phyloP scores from a whole-genome alignment of 1,140 invertebrate genomes.

The Papilio glaucus region DNA sequence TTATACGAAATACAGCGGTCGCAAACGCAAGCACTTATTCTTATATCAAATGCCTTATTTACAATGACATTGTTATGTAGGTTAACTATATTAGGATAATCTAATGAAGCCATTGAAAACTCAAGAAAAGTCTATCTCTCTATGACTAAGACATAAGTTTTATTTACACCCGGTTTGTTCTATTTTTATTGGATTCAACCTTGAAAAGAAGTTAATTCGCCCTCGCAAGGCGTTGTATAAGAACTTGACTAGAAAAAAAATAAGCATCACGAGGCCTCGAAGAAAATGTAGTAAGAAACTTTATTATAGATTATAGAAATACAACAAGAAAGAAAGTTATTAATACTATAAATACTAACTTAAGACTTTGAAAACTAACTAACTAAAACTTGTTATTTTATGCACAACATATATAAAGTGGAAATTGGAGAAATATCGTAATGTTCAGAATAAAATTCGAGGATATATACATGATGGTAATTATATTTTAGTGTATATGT shows the following conservation, averaged over 20 bases:
- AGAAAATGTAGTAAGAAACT: neutral
- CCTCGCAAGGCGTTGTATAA: neutral
- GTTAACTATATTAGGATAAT: conserved; percentile 18
- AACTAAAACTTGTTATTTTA: too few species aligned
- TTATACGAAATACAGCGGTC: neutral
- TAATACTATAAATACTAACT: too few species aligned
- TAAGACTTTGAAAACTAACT: too few species aligned
- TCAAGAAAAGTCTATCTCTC: conserved; percentile 11
- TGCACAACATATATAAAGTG: too few species aligned
- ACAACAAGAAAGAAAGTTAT: too few species aligned
- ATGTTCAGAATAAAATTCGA: too few species aligned
- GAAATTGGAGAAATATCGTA: too few species aligned
- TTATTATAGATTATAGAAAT: neutral
- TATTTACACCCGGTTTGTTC: neutral
- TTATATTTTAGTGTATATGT: too few species aligned
- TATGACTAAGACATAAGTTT: conserved; percentile 6
- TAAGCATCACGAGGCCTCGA: neutral
- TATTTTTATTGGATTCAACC: conserved; percentile 22
- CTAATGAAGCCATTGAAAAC: conserved; percentile 16
- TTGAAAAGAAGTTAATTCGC: conserved; percentile 17
- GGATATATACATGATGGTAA: too few species aligned
- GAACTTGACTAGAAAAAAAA: conserved; percentile 1
- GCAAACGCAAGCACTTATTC: neutral
- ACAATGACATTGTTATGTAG: conserved; percentile 11
- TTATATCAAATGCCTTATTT: neutral